Evolutionary conservation across 2,888 invertebrate genomes (phyloP).

Genomic region (Aporophyla lueneburgensis): DNA sequence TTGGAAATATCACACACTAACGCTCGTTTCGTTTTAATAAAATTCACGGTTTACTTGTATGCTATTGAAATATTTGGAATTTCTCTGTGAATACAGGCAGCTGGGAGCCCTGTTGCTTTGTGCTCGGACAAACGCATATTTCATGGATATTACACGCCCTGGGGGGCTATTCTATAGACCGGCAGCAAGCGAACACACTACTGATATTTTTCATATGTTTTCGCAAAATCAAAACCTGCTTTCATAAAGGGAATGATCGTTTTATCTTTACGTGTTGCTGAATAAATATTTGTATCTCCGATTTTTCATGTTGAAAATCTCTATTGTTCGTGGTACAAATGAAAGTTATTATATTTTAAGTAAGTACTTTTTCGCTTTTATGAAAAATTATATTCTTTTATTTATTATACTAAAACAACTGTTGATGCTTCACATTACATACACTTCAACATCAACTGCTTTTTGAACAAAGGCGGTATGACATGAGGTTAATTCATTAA

Average conservation of each 20-base stretch:
- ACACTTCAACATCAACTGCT: background rate
- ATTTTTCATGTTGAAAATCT: background rate
- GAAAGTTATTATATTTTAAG: background rate
- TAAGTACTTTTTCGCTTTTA: background rate
- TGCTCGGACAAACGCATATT: slow-evolving; percentile 79
- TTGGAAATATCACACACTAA: slow-evolving; percentile 51
- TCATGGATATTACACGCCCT: slow-evolving; percentile 77
- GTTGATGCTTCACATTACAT: background rate
- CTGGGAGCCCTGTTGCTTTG: slow-evolving; percentile 76
- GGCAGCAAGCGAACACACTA: slow-evolving; percentile 53
- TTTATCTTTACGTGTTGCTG: slow-evolving; percentile 30
- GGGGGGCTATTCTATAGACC: slow-evolving; percentile 68
- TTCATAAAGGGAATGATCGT: slow-evolving; percentile 9
- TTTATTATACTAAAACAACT: background rate
- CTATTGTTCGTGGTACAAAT: background rate
- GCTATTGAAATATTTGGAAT: slow-evolving; percentile 83
- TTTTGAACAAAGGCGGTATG: background rate
- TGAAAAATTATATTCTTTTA: background rate
- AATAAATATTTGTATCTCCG: background rate
- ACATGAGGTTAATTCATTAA: background rate
- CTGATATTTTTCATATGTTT: slow-evolving; percentile 65
- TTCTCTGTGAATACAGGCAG: slow-evolving; percentile 69
- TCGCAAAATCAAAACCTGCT: slow-evolving; percentile 56
- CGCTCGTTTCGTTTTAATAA: slow-evolving; percentile 67
- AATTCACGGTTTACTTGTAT: slow-evolving; percentile 69